A percentile compares a stretch with the other conserved stretches of the same genome.
Evolutionary conservation across 2,888 invertebrate species (phyloP).

Genomic region (Argyra leucocephala): DNA sequence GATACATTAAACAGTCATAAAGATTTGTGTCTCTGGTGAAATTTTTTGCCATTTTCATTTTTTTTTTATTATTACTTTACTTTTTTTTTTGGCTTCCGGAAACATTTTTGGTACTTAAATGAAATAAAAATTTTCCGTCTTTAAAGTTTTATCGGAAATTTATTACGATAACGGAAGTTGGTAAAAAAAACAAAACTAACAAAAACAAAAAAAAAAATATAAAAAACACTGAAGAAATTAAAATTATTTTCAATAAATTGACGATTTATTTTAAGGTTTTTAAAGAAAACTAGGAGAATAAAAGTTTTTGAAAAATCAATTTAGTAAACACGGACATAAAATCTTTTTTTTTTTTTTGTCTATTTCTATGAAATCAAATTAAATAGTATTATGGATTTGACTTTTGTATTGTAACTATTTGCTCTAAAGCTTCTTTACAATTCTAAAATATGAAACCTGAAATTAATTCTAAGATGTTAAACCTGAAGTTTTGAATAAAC

Average conservation of each 20-base stretch:
- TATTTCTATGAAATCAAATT: too few relatives aligned
- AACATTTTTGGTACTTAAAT: constrained; percentile 1
- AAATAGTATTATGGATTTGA: too few relatives aligned
- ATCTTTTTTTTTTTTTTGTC: background rate
- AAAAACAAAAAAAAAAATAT: background rate
- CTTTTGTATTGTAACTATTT: too few relatives aligned
- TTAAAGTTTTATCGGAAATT: constrained; percentile 6
- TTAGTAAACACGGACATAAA: background rate
- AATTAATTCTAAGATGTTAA: too few relatives aligned
- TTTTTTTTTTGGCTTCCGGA: background rate
- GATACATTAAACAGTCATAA: background rate
- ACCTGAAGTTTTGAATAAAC: too few relatives aligned
- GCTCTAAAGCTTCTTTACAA: too few relatives aligned
- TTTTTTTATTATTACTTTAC: background rate
- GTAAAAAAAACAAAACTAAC: background rate
- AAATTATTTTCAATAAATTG: background rate
- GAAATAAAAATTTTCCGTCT: constrained; percentile 6
- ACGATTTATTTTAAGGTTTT: background rate
- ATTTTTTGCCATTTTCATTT: background rate
- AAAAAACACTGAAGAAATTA: background rate
- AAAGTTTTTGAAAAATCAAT: background rate
- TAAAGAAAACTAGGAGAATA: too few relatives aligned
- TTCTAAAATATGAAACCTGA: too few relatives aligned
- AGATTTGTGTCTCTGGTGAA: background rate
- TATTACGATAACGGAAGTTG: background rate